Evolutionary conservation across 2,797 vertebrate species (phyloP), one percentile per base, ranked within the genome.

Genomic region (Graptemys geographica): DNA sequence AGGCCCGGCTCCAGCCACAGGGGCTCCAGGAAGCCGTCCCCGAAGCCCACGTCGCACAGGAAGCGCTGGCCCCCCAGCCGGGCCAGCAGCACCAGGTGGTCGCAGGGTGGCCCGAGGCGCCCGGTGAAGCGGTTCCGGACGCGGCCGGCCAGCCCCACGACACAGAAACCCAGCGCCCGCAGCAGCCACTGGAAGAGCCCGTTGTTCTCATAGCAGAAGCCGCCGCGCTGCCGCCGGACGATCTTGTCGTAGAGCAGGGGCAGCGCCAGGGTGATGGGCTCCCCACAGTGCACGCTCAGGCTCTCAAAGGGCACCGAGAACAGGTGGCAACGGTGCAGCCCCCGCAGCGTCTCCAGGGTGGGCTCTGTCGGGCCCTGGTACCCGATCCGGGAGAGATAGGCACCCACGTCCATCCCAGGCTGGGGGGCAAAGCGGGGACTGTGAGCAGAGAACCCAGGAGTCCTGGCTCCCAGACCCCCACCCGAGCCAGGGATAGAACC

Each of bases 141-240:
- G 72, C 98, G 98, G 1, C 95, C 98, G 0, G 98, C 97, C 19
- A 98, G 86, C 8, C 98, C 18, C 1, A 94, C 97, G 5, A 98
- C 97, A 12, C 96, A 72, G 93, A 98, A 99, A 56, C 98, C 98
- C 57, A 98, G 93, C 11, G 91, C 2, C 37, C 76, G 25, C 76
- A 99, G 94, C 6, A 98, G 96, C 98, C 98, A 99, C 5, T 97
- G 97, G 95, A 99, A 98, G 5, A 99, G 97, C 0, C 98, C 95
- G 47, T 99, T 99, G 28, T 96, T 98, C 92, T 99, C 99, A 9
- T 9, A 99, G 95, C 99, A 99, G 95, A 99, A 98, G 0, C 98
- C 98, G 0, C 98, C 98, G 6, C 98, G 93, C 15, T 79, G 94
- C 52, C 88, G 96, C 16, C 86, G 90, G 15, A 99, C 98, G 2